Conservation (phyloP, 2,113 vertebrate species). For the Hippocampus barbouri region DNA sequence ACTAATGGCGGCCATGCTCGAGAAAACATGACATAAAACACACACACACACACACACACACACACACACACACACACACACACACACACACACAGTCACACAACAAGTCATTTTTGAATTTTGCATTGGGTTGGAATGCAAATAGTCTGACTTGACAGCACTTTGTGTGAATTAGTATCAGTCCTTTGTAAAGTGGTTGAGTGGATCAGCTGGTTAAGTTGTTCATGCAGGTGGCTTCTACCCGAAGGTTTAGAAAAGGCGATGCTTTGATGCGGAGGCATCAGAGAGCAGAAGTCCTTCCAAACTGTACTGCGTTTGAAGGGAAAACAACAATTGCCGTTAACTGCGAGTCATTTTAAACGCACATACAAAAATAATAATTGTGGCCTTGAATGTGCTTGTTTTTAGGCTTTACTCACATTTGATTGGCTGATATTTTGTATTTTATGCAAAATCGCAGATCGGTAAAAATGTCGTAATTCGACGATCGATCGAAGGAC, state of each 20-base stretch:
- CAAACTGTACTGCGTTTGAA: not conserved
- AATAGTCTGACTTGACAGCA: not conserved
- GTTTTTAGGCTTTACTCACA: not conserved
- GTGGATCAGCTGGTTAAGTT: not conserved
- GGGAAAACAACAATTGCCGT: not conserved
- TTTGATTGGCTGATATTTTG: no score
- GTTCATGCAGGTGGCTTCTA: not conserved
- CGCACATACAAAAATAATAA: not conserved
- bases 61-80: not conserved
- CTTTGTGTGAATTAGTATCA: not conserved
- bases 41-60: not conserved
- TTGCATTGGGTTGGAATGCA: not conserved
- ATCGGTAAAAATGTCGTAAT: no score
- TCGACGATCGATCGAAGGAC: no score
- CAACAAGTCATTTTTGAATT: not conserved
- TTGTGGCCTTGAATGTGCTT: not conserved
- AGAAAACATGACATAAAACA: not conserved
- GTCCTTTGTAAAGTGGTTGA: not conserved
- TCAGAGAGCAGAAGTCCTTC: not conserved
- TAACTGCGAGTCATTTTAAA: not conserved
- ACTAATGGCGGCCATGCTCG: conserved; percentile 1
- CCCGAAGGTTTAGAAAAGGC: not conserved
- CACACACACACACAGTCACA: not conserved
- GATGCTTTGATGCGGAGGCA: not conserved
- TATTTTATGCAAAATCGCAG: no score